Evolutionary conservation across 2,888 invertebrate genomes (phyloP).

Genomic region (Luperina nickerlii): DNA sequence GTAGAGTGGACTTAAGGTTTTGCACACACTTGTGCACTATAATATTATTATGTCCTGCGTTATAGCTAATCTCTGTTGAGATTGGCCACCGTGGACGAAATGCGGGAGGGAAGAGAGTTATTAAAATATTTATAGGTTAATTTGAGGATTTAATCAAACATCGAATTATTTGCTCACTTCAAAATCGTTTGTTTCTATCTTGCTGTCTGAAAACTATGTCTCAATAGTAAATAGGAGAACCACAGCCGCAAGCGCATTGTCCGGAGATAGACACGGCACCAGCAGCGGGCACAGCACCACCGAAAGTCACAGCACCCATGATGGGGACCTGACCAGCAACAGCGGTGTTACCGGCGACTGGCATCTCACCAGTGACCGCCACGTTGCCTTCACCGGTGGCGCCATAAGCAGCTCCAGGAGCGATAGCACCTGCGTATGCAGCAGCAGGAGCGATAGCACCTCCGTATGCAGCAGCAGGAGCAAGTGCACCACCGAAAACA

Average conservation of each 20-base stretch:
- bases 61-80: no score
- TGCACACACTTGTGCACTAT: no score
- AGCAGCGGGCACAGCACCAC: conserved; percentile 38
- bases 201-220: no score
- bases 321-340: conserved; percentile 67
- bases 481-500: not conserved
- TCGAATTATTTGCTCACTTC: not conserved
- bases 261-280: conserved; percentile 50
- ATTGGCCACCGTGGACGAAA: no score
- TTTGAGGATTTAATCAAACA: no score
- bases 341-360: conserved; percentile 50
- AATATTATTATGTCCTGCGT: no score
- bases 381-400: conserved; percentile 71
- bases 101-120: no score
- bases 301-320: conserved; percentile 66
- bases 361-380: conserved; percentile 68
- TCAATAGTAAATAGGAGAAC: not conserved
- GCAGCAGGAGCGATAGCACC: conserved; percentile 6
- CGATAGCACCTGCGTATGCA: conserved; percentile 17
- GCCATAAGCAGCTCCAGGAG: conserved; percentile 21
- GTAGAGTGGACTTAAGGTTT: no score
- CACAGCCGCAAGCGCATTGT: conserved; percentile 50
- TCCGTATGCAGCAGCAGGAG: conserved; percentile 16
- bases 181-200: not conserved
- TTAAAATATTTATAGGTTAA: no score